Base-by-base conservation (phyloP, 2,797 vertebrate genomes). In the Cyprinella venusta region DNA sequence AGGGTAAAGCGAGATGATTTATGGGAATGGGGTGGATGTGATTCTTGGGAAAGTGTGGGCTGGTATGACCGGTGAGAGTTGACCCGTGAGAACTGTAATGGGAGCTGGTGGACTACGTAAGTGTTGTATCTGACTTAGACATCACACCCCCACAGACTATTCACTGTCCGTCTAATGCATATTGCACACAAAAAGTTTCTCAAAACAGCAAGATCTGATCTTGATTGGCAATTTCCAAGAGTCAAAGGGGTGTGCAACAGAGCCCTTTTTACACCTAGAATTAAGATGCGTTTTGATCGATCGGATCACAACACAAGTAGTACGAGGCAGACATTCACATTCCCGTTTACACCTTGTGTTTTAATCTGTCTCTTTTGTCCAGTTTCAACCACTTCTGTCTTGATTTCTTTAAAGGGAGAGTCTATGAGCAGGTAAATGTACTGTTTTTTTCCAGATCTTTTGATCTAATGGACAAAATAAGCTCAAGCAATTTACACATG, bases 31-130 rank as follows among this genome's bases (percentile, higher is more conserved):
- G 18, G 40, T 52, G 15, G 87, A 48, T 48, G 45, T 15, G 45
- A 15, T 48, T 48, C 24, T 90, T 89, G 87, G 90, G 92, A 94
- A 84, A 90, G 91, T 91, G 92, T 90, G 91, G 91, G 92, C 88
- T 63, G 70, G 15, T 90, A 88, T 90, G 89, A 79, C 84, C 81
- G 75, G 80, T 87, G 72, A 36, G 26, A 50, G 76, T 7, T 90
- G 89, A 79, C 86, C 81, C 71, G 80, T 88, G 72, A 78, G 69
- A 69, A 61, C 54, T 68, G 52, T 79, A 74, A 81, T 71, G 36
- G 48, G 54, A 88, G 87, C 87, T 91, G 83, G 45, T 65, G 59
- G 33, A 24, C 15, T 54, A n/a, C n/a, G n/a, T n/a, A 30, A 48
- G 83, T 26, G 45, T 70, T 61, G 21, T 79, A 18, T 59, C 50